Evolutionary conservation across 37 sponge, comb jelly and placozoan genomes (phyloP), one percentile per base, ranked within the genome.

Genomic region (Diacarnus erythraeanus): DNA sequence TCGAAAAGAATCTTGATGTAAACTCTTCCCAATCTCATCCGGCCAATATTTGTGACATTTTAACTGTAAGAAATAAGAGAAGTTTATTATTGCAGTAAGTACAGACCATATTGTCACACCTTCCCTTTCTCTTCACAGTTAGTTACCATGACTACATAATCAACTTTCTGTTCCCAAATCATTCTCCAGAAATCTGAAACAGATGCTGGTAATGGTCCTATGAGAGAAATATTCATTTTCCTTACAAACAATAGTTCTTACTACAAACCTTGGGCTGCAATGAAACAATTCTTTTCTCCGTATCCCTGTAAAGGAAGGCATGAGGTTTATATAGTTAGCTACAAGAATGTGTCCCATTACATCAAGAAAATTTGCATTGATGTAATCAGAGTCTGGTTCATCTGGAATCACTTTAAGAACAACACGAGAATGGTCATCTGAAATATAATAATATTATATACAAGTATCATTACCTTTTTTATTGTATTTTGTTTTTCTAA

Each of bases 1-100:
- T 1, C 77, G 77, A 10, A 96, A 69, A 9, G 59, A 51, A 2
- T 86, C 94, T 34, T 84, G 63, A 8, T 56, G 38, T n/a, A 15
- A 57, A 3, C 76, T 64, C 44, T 75, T 80, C 3, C 73, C 66
- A 65, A 30, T 26, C 2, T 8, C 88, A 40, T 77, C 77, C 0
- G 97, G 97, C 91, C 94, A 96, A 72, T 96, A 96, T 81, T 90
- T 77, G 73, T 93, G 89, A 67, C 97, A 96, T 64, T 96, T 94
- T 10, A 84, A 38, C 90, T 89, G 80, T 2, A 26, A 21, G 12
- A 54, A 12, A 21, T 54, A 54, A 21, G 57, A 54, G n/a, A n/a
- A 54, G 18, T 21, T 54, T 54, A 12, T 12, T 54, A 54, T 54
- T 54, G 51, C 12, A 47, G 51, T 47, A 47, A 47, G 51, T 23